Evolutionary conservation across 1,140 invertebrate genomes (phyloP), one percentile per base, ranked within the genome.

Genomic region (Alviniconcha marisindica): DNA sequence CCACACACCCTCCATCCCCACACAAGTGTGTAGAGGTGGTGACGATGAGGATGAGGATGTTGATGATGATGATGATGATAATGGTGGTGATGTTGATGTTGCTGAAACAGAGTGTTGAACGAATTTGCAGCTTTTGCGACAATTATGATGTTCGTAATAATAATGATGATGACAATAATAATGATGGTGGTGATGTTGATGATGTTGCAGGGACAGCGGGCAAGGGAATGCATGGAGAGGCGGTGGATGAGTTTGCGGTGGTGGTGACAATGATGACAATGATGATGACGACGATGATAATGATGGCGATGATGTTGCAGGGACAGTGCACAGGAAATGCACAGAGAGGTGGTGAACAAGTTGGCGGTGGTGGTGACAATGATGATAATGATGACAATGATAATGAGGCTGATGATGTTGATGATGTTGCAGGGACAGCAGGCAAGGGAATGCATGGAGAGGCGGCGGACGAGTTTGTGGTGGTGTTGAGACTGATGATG

Each of bases 171-270:
- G 44, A 48, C 18, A 18, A 48, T 69, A 2, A 10, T 69, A 31
- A 33, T 31, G 63, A 69, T 33, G 63, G 18, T 33, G 63, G 7
- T 69, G 63, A 69, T 69, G 63, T 33, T 69, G 63, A n/a, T 38
- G 38, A 48, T 10, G 44, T 5, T 5, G 18, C 63, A 89, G 87
- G 82, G 85, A 88, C 33, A 93, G 91, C 78, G 85, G 84, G 15
- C 81, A 92, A 15, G 92, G 93, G 31, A 18, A 89, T 88, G 60
- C 86, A 91, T 81, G 94, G 94, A 51, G 90, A 93, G 71, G 88
- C 94, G 40, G 94, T 92, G 14, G 87, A 91, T 78, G 92, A 93
- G 63, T 94, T 94, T 91, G 93, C 93, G 63, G 88, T 92, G 24
- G 86, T 94, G 12, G 86, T 94, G 31, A 92, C 92, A 56, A 69